These are phyloP conservation scores for Rhabdomys dilectus DNA, from an alignment of 2,113 vertebrate genomes.

Conservation along the genomic window DNA sequence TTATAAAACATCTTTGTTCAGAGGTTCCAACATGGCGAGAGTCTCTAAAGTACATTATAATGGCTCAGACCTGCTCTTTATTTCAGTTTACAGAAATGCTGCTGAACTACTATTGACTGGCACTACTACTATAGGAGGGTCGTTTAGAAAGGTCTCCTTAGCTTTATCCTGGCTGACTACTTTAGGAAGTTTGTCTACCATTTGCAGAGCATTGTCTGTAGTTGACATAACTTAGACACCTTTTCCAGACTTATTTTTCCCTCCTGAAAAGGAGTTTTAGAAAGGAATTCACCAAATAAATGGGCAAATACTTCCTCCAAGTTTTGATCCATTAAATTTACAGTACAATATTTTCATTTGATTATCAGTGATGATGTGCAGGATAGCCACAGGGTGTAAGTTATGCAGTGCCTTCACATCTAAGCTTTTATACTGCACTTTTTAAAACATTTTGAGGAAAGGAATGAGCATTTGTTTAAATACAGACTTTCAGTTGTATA, in stretches of 20 bases:
- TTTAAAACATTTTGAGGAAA: constrained; percentile 71
- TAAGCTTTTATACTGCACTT: constrained; percentile 75
- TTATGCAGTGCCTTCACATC: constrained; percentile 75
- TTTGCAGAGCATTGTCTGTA: constrained; percentile 25
- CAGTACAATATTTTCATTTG: constrained; percentile 51
- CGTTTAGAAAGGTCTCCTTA: constrained; percentile 45
- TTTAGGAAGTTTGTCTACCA: constrained; percentile 45
- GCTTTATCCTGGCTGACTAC: constrained; percentile 38
- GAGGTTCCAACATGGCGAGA: constrained; percentile 43
- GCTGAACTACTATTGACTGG: constrained; percentile 40
- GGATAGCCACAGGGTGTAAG: constrained; percentile 58
- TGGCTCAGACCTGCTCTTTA: not conserved
- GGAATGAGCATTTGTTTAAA: constrained; percentile 67
- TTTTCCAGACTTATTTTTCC: constrained; percentile 24
- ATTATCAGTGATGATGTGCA: constrained; percentile 43
- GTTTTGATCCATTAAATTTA: constrained; percentile 51
- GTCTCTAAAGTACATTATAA: constrained; percentile 3
- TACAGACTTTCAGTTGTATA: constrained; percentile 65
- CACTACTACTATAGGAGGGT: constrained; percentile 20
- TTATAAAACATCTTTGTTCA: not conserved
- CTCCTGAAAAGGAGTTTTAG: constrained; percentile 52
- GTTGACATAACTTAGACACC: constrained; percentile 37
- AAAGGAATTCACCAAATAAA: constrained; percentile 65
- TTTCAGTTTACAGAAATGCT: constrained; percentile 46
- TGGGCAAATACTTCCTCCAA: too few relatives aligned